Evolutionary conservation across 1,140 invertebrate genomes (phyloP), one percentile per base, ranked within the genome.

Genomic region (Aethina tumida): DNA sequence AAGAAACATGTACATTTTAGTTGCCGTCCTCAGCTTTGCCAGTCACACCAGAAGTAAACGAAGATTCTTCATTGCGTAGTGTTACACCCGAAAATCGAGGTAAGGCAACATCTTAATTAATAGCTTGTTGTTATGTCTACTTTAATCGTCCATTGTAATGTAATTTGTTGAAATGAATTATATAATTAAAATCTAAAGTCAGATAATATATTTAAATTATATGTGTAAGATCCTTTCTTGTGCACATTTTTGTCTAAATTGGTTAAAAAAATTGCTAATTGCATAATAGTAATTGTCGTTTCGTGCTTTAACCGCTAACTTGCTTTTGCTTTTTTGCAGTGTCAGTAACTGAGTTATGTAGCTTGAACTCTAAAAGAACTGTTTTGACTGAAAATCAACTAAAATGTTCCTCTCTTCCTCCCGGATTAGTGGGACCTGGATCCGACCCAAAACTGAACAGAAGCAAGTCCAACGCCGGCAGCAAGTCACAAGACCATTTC

Each of bases 31-130:
- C 66, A 44, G 68, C 67, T 40, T 60, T 77, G 52, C 69, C 72
- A 43, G 75, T 77, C 42, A 83, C 79, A 40, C 78, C 78, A 31
- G 79, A 83, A 68, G 72, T 79, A 26, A 80, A 80, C 55, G 79
- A 82, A 67, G 79, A 83, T 56, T 46, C 48, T 29, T 65, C 67
- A 47, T 64, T 64, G 56, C 61, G 71, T 65, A 72, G 71, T 62
- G 60, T 67, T 44, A 73, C 70, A 53, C 71, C 71, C 47, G 73
- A 74, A 53, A 62, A 63, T 40, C 59, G n/a, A n/a, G n/a, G n/a
- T n/a, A n/a, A n/a, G n/a, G n/a, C n/a, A n/a, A n/a, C 24, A n/a
- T n/a, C n/a, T n/a, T 13, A 18, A 15, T 13, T 18, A 30, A 30
- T 9, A 30, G 28, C 25, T 30, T 30, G 13, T 14, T 17, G n/a